phyloP scores from a whole-genome alignment of 2,797 vertebrate species.

The Takifugu ocellatus region DNA sequence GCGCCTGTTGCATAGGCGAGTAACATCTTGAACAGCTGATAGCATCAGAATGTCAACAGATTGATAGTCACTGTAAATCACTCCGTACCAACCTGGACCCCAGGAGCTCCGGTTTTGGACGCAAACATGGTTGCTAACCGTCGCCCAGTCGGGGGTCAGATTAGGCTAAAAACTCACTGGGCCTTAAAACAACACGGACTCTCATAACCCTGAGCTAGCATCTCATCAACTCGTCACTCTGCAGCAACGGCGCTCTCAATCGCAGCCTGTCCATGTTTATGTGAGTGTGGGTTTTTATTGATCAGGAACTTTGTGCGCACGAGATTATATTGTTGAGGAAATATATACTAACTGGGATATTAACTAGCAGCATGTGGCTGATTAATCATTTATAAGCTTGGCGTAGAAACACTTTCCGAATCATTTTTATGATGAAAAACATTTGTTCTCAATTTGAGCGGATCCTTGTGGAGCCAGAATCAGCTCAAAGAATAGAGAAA shows the following conservation, averaged over 20 bases:
- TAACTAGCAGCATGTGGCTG: conserved; percentile 33
- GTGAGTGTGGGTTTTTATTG: neutral
- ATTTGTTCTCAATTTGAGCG: conserved; percentile 33
- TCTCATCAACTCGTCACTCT: neutral
- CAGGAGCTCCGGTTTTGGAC: no score
- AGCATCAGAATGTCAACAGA: no score
- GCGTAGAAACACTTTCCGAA: conserved; percentile 44
- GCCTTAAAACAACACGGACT: no score
- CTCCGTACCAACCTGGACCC: no score
- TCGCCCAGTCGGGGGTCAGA: no score
- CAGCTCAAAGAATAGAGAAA: neutral
- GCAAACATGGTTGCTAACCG: no score
- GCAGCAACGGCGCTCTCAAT: no score
- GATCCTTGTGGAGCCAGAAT: conserved; percentile 23
- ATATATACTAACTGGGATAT: conserved; percentile 12
- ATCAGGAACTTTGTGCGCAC: neutral
- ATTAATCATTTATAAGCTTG: conserved; percentile 40
- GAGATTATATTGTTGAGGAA: conserved; percentile 5
- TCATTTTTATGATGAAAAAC: conserved; percentile 41
- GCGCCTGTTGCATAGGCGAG: no score
- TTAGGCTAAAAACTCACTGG: no score
- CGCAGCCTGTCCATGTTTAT: neutral
- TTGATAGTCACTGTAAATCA: no score
- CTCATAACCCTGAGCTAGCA: no score
- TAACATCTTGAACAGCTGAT: no score